Conservation (phyloP, 2,888 invertebrate genomes). For the Diadegma fenestrale region DNA sequence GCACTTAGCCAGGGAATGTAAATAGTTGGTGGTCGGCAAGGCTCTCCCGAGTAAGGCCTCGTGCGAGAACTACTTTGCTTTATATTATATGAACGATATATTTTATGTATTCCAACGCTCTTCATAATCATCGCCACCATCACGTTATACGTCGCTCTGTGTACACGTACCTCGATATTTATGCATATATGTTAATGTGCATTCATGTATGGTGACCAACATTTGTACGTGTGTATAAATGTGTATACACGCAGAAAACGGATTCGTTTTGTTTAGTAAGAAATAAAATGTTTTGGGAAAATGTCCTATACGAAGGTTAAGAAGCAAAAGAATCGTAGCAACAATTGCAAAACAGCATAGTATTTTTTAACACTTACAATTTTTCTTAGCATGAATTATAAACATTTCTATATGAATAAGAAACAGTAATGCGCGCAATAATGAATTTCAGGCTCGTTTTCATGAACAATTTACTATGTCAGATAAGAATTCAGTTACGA, state of each 20-base stretch:
- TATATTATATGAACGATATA: constrained; percentile 15
- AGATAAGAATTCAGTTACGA: too few relatives aligned
- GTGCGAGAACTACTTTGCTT: constrained; percentile 36
- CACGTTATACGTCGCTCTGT: background rate
- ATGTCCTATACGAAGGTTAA: too few relatives aligned
- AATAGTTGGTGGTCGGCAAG: constrained; percentile 72
- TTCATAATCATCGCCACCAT: constrained; percentile 12
- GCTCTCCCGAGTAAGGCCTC: constrained; percentile 49
- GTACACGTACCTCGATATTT: background rate
- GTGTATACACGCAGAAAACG: background rate
- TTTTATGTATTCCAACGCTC: constrained; percentile 37
- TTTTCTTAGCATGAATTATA: too few relatives aligned
- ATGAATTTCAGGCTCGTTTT: too few relatives aligned
- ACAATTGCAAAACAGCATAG: too few relatives aligned
- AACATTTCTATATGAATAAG: too few relatives aligned
- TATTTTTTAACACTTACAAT: too few relatives aligned
- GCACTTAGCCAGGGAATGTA: constrained; percentile 77
- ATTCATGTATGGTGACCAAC: background rate
- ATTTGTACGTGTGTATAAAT: background rate
- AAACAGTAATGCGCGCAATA: too few relatives aligned
- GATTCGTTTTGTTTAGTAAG: too few relatives aligned
- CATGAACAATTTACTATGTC: too few relatives aligned
- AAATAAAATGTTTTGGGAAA: too few relatives aligned
- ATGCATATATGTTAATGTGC: background rate
- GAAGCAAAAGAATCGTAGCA: too few relatives aligned